Conservation (phyloP, 2,113 vertebrate species). For the Sula dactylatra region DNA sequence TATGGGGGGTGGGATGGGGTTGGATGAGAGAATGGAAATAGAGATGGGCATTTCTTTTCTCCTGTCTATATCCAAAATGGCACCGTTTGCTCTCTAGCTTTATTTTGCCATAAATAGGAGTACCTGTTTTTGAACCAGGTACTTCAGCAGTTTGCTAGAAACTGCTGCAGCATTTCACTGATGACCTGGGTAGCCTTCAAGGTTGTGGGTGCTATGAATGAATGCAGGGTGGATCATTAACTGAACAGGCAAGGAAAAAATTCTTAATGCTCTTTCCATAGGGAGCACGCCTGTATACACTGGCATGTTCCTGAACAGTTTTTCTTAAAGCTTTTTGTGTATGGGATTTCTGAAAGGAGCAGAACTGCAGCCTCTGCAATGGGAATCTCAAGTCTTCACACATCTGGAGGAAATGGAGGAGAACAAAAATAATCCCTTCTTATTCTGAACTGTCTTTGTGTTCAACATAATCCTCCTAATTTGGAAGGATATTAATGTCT, state of each 20-base stretch:
- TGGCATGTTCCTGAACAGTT: not conserved
- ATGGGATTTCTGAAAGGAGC: not conserved
- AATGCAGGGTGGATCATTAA: slow-evolving; percentile 67
- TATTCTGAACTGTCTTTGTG: not conserved
- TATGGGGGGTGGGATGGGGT: not conserved
- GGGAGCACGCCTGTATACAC: not conserved
- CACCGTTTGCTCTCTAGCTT: not conserved
- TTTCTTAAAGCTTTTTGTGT: not conserved
- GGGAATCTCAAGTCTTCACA: not conserved
- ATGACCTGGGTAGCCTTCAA: not conserved
- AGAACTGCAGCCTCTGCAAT: not conserved
- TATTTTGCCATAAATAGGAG: slow-evolving; percentile 47
- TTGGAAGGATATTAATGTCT: not conserved
- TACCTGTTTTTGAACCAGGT: slow-evolving; percentile 3
- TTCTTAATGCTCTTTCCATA: not conserved
- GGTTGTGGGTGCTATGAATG: not conserved
- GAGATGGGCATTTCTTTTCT: not conserved
- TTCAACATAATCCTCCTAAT: not conserved
- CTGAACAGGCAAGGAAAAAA: slow-evolving; percentile 40
- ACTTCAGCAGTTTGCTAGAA: not conserved
- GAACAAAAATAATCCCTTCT: not conserved
- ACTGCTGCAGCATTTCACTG: not conserved
- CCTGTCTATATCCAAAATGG: not conserved
- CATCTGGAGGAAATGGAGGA: not conserved
- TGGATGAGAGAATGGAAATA: not conserved